Percentiles rank a stretch among this genome's conserved stretches.
Conservation (phyloP, 2,797 vertebrate genomes). For the Dendrocincla tyrannina region DNA sequence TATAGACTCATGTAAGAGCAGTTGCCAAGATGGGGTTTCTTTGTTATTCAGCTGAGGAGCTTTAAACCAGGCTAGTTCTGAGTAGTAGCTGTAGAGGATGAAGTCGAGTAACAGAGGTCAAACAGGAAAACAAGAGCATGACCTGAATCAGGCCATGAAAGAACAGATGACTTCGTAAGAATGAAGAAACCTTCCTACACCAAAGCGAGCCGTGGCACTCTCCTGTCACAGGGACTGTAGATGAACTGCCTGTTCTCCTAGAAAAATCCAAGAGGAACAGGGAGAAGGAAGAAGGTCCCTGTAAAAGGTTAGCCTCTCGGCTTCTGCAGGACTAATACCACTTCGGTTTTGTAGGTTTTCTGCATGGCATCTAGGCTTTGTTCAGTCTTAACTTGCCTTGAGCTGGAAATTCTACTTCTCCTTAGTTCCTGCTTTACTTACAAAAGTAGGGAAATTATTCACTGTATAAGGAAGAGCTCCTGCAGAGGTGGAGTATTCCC, state of each 20-base stretch:
- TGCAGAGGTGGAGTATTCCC: background rate
- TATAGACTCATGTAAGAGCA: background rate
- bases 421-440: background rate
- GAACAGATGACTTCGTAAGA: background rate
- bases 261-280: background rate
- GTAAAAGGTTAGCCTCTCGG: background rate
- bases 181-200: background rate
- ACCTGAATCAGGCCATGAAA: background rate
- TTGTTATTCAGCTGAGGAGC: background rate
- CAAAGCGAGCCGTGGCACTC: background rate
- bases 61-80: background rate
- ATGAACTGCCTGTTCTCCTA: background rate
- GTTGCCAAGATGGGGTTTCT: background rate
- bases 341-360: background rate
- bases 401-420: background rate
- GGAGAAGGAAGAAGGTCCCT: background rate
- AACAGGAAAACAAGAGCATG: background rate
- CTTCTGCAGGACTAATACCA: background rate
- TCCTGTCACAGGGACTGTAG: background rate
- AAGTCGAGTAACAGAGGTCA: background rate
- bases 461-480: background rate
- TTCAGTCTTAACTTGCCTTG: background rate
- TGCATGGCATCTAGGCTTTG: background rate
- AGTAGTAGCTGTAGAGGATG: background rate
- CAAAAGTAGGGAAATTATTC: background rate